Evolutionary conservation across 2,888 invertebrate genomes (phyloP), one percentile per base, ranked within the genome.

Genomic region (Pyrrhia umbra): DNA sequence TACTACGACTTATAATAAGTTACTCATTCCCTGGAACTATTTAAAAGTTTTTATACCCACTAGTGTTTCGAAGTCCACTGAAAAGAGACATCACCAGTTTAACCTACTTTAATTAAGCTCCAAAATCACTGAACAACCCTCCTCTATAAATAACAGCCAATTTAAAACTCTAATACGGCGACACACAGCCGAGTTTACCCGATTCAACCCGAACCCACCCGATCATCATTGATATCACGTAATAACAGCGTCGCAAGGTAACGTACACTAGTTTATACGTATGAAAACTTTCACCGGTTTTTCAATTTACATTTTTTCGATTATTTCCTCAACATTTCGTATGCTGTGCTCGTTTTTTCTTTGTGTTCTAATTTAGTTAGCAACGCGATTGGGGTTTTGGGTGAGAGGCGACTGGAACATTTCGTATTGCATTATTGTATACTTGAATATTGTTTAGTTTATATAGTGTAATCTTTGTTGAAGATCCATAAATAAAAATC

Each of bases 281-380:
- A 61, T 73, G 71, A 77, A 82, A 83, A 74, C 65, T 79, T 79
- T 78, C 68, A 69, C 75, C 73, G 73, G 80, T 82, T 86, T 83
- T 86, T 87, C 85, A 87, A 86, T 86, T 85, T 83, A 77, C 81
- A 81, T 80, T 79, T 81, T 34, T 79, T 76, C 74, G 81, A 85
- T 85, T 83, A 84, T 86, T 81, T 79, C 30, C 74, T 68, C 74
- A 80, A 80, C 77, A 81, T 85, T 86, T 57, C 68, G 82, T 86
- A 86, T 86, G 83, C 85, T 62, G 63, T 63, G 71, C 75, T 79
- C 68, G 84, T 78, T 51, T 64, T 47, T 66, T 63, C 43, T 54
- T 56, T 52, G 47, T 69, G 39, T 73, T 62, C 47, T 66, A 59
- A 71, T 63, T 66, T 57, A 43, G 34, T 69, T 43, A 39, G 34